Evolutionary conservation across 2,113 vertebrate species (phyloP).

Genomic region (Sorex araneus): DNA sequence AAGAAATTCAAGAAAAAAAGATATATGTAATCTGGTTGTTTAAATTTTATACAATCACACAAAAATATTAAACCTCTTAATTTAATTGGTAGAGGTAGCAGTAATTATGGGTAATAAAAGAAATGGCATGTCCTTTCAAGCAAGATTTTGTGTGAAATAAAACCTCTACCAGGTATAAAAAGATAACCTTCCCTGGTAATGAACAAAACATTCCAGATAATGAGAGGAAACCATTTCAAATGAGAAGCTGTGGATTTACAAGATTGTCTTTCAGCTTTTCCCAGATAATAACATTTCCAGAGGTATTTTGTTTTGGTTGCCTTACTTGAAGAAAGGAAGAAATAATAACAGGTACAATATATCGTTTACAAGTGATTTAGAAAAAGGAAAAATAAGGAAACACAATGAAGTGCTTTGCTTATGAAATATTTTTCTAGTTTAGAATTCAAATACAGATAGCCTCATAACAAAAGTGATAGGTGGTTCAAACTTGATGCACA

Average conservation of each 20-base stretch:
- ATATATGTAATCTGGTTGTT: slow-evolving; percentile 30
- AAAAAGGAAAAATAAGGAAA: not conserved
- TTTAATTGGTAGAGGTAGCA: slow-evolving; percentile 69
- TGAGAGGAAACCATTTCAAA: not conserved
- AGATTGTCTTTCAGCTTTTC: not conserved
- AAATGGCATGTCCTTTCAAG: slow-evolving; percentile 57
- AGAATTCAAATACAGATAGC: not conserved
- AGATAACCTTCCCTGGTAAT: slow-evolving; percentile 58
- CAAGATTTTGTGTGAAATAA: slow-evolving; percentile 66
- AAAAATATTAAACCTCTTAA: slow-evolving; percentile 65
- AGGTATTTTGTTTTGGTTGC: not conserved
- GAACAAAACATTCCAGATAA: slow-evolving; percentile 58
- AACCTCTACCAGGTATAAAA: slow-evolving; percentile 45
- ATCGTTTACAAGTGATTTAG: not conserved
- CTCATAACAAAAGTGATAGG: not conserved
- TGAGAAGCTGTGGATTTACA: not conserved
- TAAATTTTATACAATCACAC: slow-evolving; percentile 49
- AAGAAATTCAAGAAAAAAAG: slow-evolving; percentile 58
- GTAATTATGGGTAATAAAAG: slow-evolving; percentile 68
- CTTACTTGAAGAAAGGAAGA: not conserved
- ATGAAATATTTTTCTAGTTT: not conserved
- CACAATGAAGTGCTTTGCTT: not conserved
- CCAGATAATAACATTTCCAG: not conserved
- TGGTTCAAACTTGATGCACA: not conserved
- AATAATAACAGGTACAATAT: not conserved